Evolutionary conservation across 2,888 invertebrate species (phyloP), one percentile per base, ranked within the genome.

Genomic region (Callyntrura sp.): DNA sequence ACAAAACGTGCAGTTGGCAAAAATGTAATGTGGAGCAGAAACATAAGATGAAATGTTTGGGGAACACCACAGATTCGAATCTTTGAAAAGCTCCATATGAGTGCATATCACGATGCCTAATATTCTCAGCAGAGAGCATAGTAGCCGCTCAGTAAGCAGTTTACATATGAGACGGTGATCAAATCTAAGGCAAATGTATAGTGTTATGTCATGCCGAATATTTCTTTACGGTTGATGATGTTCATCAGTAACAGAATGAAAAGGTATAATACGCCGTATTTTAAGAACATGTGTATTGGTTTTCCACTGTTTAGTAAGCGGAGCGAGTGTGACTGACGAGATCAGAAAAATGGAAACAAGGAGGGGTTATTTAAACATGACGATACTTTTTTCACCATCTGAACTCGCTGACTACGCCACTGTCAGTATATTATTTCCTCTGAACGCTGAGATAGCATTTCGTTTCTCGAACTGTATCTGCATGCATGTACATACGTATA

Each of bases 251-350:
- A 25, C 25, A 11, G 17, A 35, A 35, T 35, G 35, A 6, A 35
- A 35, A 35, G 35, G 35, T 35, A 35, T 35, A 35, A 35, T 35
- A 35, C 35, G 35, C 35, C 23, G 23, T 6, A 62, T 6, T 12
- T 5, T n/a, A 55, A 28, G 5, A 25, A 12, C 6, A 28, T 28
- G 62, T 1, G 14, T 65, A 65, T 65, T 65, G 62, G 62, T 28
- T 28, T 28, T 65, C 62, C 14, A 11, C 48, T 48, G 45, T 45
- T 57, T 8, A 6, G 57, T 57, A n/a, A 17, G 51, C n/a, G 68
- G 43, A 65, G 76, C 76, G 84, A 84, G 28, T 84, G 82, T 82
- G 85, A 85, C 85, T 85, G 85, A 76, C 57, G 73, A 76, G 85
- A 85, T 73, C 73, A 85, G 85, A 55, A 60, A 76, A 60, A 76